Percentiles rank a stretch among this genome's conserved stretches.
phyloP scores from a whole-genome alignment of 2,888 invertebrate species.

The Leptopilina syphax region DNA sequence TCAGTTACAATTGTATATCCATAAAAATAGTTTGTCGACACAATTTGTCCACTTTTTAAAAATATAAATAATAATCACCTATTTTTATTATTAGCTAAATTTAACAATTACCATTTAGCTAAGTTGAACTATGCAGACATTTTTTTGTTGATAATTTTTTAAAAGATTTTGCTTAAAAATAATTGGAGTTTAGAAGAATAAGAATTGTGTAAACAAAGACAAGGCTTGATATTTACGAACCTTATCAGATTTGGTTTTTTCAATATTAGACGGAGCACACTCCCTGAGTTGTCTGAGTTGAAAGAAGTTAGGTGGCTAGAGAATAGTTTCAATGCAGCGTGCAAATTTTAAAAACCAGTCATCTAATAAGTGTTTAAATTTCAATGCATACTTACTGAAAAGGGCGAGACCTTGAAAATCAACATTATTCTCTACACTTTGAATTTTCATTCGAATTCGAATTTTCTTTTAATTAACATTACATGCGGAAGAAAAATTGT shows the following conservation, averaged over 20 bases:
- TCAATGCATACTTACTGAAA: conserved; percentile 23
- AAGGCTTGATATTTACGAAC: conserved; percentile 78
- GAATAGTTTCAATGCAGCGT: conserved; percentile 71
- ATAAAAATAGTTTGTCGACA: conserved; percentile 17
- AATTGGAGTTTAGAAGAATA: no score
- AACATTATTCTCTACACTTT: no score
- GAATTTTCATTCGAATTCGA: no score
- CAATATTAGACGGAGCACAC: conserved; percentile 91
- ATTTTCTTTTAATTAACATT: no score
- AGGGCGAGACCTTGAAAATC: not conserved
- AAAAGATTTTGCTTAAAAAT: no score
- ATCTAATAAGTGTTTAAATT: conserved; percentile 33
- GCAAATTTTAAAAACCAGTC: conserved; percentile 71
- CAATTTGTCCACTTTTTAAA: no score
- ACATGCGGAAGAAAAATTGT: no score
- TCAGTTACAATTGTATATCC: not conserved
- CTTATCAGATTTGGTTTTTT: conserved; percentile 92
- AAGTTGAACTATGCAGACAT: no score
- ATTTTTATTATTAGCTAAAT: no score
- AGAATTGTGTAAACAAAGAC: not conserved
- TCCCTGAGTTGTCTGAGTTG: conserved; percentile 89
- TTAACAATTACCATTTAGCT: no score
- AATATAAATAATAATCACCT: no score
- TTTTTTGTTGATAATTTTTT: no score
- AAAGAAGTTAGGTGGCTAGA: conserved; percentile 87